These are phyloP conservation scores for Anodontia alba DNA, from an alignment of 2,888 invertebrate genomes.

Conservation along the genomic window DNA sequence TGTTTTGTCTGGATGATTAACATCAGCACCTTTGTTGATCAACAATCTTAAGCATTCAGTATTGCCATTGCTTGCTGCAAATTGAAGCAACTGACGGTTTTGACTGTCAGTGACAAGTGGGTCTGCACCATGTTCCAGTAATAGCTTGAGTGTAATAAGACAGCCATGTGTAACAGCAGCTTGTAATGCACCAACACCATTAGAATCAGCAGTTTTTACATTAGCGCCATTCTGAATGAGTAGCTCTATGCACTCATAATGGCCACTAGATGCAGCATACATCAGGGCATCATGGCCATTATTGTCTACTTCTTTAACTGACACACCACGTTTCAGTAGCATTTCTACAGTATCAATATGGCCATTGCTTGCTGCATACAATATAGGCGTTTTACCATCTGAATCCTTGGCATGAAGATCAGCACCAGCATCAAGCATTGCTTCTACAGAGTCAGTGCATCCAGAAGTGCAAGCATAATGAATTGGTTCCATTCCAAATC, in stretches of 20 bases:
- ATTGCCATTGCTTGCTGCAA: slow-evolving; percentile 9
- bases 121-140: neutral
- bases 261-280: neutral
- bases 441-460: neutral
- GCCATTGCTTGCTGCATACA: slow-evolving; percentile 5
- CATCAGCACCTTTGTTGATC: neutral
- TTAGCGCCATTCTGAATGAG: neutral
- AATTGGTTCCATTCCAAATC: neutral
- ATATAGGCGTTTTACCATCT: neutral
- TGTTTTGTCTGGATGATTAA: neutral
- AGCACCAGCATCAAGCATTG: slow-evolving; percentile 3
- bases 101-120: neutral
- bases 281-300: neutral
- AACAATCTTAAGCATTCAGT: neutral
- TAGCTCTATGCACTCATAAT: neutral
- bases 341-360: neutral
- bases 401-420: neutral
- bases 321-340: neutral
- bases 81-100: neutral
- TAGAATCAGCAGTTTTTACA: neutral
- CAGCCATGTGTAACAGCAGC: slow-evolving; percentile 13
- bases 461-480: slow-evolving; percentile 7
- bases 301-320: neutral
- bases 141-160: neutral
- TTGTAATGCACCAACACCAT: neutral